A percentile compares a stretch with the other conserved stretches of the same genome.
Evolutionary conservation across 1,140 invertebrate species (phyloP).

Genomic region (Hestina assimilis): DNA sequence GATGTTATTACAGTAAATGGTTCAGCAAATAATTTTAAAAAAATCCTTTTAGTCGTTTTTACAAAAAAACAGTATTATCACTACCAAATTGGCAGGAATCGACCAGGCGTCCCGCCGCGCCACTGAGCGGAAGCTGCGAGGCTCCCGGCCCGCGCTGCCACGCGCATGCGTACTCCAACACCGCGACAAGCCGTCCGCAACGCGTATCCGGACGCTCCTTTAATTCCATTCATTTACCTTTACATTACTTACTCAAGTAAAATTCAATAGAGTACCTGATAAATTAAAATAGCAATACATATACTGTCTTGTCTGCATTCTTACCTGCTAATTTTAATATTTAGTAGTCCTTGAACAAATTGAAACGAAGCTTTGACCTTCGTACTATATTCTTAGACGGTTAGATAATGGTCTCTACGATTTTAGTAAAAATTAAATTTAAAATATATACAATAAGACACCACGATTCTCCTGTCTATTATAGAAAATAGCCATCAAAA

Average conservation of each 20-base stretch:
- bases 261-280: constrained; percentile 1
- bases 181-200: constrained; percentile 20
- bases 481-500: too few relatives aligned
- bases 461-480: too few relatives aligned
- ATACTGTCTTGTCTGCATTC: constrained; percentile 14
- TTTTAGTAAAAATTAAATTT: too few relatives aligned
- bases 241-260: constrained; percentile 22
- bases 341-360: too few relatives aligned
- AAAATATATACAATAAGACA: too few relatives aligned
- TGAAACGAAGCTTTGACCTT: neutral
- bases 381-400: too few relatives aligned
- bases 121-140: constrained; percentile 61
- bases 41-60: constrained; percentile 3
- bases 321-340: too few relatives aligned
- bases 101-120: constrained; percentile 67
- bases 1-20: too few relatives aligned
- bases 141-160: constrained; percentile 43
- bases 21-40: neutral
- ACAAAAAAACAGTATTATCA: constrained; percentile 37
- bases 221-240: constrained; percentile 20
- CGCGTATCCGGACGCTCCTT: constrained; percentile 22
- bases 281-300: constrained; percentile 6
- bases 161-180: constrained; percentile 62
- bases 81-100: constrained; percentile 55
- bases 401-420: too few relatives aligned